Evolutionary conservation across 2,888 invertebrate genomes (phyloP).

Genomic region (Camptogramma bilineatum): DNA sequence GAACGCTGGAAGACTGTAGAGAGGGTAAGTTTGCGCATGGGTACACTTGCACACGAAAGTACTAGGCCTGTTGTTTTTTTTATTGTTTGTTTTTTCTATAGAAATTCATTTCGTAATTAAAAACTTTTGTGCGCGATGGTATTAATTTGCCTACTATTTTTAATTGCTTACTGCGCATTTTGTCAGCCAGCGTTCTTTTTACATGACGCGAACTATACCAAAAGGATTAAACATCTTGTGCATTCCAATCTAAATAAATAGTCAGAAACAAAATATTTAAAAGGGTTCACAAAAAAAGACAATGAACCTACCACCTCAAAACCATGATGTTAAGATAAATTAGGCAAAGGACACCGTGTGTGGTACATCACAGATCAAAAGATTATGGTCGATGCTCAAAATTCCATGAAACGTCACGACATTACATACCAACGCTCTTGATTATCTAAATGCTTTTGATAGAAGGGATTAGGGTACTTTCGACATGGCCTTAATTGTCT

Average conservation of each 20-base stretch:
- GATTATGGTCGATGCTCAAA: constrained; percentile 68
- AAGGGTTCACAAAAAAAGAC: constrained; percentile 35
- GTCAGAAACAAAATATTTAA: constrained; percentile 29
- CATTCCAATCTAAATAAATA: constrained; percentile 28
- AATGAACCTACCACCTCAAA: constrained; percentile 53
- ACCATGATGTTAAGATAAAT: constrained; percentile 69
- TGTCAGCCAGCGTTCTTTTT: no score
- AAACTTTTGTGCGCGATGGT: no score
- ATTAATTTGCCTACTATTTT: no score
- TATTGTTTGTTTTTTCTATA: no score
- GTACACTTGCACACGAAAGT: no score
- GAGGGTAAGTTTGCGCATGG: no score
- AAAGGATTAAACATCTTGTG: constrained; percentile 25
- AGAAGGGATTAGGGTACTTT: constrained; percentile 65
- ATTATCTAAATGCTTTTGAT: constrained; percentile 77
- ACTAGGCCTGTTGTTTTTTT: no score
- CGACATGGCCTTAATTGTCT: constrained; percentile 67
- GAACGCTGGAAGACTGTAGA: no score
- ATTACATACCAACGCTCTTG: constrained; percentile 65
- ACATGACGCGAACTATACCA: no score
- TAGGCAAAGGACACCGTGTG: constrained; percentile 77
- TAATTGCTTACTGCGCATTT: no score
- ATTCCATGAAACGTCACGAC: constrained; percentile 76
- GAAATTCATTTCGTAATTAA: no score
- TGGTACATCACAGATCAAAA: constrained; percentile 76